Conservation (phyloP, 2,113 vertebrate genomes). For the Sturnus vulgaris region DNA sequence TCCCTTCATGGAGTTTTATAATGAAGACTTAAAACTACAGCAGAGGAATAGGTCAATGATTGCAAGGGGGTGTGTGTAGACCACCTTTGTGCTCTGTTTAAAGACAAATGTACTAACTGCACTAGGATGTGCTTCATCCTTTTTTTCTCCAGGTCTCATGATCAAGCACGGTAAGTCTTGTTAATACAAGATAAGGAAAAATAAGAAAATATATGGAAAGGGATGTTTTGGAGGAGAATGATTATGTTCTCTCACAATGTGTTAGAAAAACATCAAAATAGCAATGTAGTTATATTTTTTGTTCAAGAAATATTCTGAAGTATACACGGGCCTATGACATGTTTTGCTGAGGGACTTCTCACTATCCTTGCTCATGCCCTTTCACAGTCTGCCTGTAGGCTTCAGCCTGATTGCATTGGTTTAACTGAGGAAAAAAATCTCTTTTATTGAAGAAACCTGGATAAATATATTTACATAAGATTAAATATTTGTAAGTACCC, state of each 20-base stretch:
- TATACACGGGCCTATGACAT: fast-evolving
- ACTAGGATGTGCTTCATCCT: not conserved
- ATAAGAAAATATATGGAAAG: not conserved
- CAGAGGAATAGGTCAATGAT: not conserved
- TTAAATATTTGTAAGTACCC: not conserved
- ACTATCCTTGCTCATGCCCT: not conserved
- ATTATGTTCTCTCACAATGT: not conserved
- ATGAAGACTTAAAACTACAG: not conserved
- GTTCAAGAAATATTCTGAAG: not conserved
- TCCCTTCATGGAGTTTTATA: not conserved
- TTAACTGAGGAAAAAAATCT: not conserved
- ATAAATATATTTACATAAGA: not conserved
- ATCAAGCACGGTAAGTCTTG: not conserved
- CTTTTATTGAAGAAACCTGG: not conserved
- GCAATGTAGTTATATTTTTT: not conserved
- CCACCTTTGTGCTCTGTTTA: not conserved
- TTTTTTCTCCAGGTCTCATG: not conserved
- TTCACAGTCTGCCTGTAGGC: not conserved
- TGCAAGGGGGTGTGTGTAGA: not conserved
- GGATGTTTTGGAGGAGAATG: not conserved
- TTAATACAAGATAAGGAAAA: not conserved
- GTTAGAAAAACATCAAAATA: not conserved
- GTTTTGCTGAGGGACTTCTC: not conserved
- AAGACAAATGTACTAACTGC: not conserved
- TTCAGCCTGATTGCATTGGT: not conserved